These are phyloP conservation scores for Psammodynastes pulverulentus DNA, from an alignment of 2,113 vertebrate species.

Conservation along the genomic window DNA sequence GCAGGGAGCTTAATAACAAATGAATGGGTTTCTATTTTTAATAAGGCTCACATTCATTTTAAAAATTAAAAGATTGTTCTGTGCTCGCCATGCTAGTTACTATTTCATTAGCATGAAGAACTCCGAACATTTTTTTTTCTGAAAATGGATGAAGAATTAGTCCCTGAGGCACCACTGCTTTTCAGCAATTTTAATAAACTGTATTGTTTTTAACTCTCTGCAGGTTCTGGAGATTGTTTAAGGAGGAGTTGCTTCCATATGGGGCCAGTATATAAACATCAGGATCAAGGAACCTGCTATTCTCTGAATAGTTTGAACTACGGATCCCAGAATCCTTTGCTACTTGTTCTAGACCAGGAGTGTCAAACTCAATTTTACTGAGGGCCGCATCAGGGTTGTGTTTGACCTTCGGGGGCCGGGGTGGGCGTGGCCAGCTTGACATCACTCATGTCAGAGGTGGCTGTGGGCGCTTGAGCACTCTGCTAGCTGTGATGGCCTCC, in stretches of 20 bases:
- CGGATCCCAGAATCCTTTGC: background rate
- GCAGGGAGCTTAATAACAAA: slow-evolving; percentile 1
- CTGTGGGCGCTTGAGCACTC: too few relatives aligned
- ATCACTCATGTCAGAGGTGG: too few relatives aligned
- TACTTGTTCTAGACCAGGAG: background rate
- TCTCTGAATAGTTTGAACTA: background rate
- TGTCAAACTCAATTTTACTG: too few relatives aligned
- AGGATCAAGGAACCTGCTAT: background rate
- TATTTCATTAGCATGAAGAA: slow-evolving; percentile 7
- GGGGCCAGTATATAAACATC: too few relatives aligned
- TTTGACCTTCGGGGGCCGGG: too few relatives aligned
- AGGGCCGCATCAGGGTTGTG: too few relatives aligned
- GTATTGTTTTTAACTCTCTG: background rate
- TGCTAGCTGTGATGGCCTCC: too few relatives aligned
- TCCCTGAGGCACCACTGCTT: background rate
- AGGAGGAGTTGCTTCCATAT: background rate
- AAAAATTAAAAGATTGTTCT: slow-evolving; percentile 14
- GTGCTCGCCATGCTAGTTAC: background rate
- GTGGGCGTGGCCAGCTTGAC: too few relatives aligned
- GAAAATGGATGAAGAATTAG: slow-evolving; percentile 4
- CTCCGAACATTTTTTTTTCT: background rate
- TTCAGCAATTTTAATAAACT: background rate
- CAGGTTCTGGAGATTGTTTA: background rate
- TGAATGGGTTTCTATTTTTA: slow-evolving; percentile 19
- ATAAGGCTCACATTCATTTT: slow-evolving; percentile 9